These are phyloP conservation scores for Alloscopus bannaensis DNA, from an alignment of 2,888 invertebrate species.

Conservation along the genomic window DNA sequence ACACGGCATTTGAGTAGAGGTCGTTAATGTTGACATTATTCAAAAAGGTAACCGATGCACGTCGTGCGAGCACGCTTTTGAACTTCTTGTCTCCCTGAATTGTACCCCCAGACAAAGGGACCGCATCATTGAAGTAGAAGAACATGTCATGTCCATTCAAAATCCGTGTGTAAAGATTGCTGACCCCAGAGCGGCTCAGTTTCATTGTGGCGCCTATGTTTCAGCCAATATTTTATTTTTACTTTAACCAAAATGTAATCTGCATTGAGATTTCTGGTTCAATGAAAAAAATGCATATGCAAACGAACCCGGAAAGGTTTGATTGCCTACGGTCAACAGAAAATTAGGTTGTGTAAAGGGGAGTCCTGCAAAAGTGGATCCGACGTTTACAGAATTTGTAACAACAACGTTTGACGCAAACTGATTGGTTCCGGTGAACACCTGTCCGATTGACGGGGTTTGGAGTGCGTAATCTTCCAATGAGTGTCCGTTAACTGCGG, in stretches of 20 bases:
- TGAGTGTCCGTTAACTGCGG: conserved; percentile 56
- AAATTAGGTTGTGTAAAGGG: conserved; percentile 51
- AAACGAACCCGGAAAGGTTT: conserved; percentile 62
- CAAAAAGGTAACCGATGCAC: background rate
- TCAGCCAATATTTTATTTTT: too few species aligned
- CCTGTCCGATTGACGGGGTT: conserved; percentile 19
- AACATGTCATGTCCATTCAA: conserved; percentile 40
- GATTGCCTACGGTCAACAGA: conserved; percentile 52
- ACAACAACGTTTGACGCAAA: conserved; percentile 33
- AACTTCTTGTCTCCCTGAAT: conserved; percentile 28
- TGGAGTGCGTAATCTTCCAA: conserved; percentile 55
- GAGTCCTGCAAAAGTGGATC: conserved; percentile 34
- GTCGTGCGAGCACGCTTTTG: background rate
- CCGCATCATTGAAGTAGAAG: conserved; percentile 41
- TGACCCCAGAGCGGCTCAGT: conserved; percentile 9
- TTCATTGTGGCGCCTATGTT: conserved; percentile 22
- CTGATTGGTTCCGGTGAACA: conserved; percentile 50
- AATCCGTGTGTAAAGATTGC: conserved; percentile 14
- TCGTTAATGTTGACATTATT: conserved; percentile 37
- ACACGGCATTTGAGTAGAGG: conserved; percentile 51
- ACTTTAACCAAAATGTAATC: too few species aligned
- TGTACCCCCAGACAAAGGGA: conserved; percentile 33
- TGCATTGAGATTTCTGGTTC: background rate
- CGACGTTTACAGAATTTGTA: conserved; percentile 16
- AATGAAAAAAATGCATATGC: background rate